phyloP scores from a whole-genome alignment of 2,113 vertebrate genomes.

The Barbus barbus region DNA sequence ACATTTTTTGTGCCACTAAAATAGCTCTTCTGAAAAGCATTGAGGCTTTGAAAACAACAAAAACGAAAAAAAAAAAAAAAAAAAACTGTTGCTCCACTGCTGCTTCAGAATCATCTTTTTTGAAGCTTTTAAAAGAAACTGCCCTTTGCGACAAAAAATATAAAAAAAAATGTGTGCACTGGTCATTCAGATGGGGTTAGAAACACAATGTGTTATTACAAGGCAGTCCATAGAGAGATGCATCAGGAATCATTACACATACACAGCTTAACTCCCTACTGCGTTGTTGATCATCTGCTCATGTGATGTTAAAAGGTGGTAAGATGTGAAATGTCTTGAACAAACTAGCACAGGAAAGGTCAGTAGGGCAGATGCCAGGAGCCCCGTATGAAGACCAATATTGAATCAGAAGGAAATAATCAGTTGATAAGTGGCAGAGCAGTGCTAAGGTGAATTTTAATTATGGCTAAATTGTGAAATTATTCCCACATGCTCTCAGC shows the following conservation, averaged over 20 bases:
- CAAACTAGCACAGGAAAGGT: slow-evolving; percentile 3
- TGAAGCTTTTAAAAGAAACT: neutral
- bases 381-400: slow-evolving; percentile 47
- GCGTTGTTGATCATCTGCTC: slow-evolving; percentile 33
- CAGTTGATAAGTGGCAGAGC: slow-evolving; percentile 78
- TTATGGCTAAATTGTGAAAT: slow-evolving; percentile 92
- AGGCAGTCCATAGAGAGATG: neutral
- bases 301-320: slow-evolving; percentile 20
- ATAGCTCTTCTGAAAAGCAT: neutral
- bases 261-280: slow-evolving; percentile 21
- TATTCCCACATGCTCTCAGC: slow-evolving; percentile 87
- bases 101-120: neutral
- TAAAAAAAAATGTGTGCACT: neutral
- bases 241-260: slow-evolving; percentile 9
- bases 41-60: neutral
- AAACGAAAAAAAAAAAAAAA: neutral
- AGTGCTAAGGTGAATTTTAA: slow-evolving; percentile 90
- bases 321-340: slow-evolving; percentile 16
- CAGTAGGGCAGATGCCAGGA: slow-evolving; percentile 12
- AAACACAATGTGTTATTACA: neutral
- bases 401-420: slow-evolving; percentile 74
- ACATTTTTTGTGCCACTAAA: neutral
- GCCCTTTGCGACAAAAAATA: neutral
- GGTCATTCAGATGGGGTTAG: neutral
- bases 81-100: neutral